phyloP scores from a whole-genome alignment of 2,888 invertebrate genomes.

The Platycheirus rosarum region DNA sequence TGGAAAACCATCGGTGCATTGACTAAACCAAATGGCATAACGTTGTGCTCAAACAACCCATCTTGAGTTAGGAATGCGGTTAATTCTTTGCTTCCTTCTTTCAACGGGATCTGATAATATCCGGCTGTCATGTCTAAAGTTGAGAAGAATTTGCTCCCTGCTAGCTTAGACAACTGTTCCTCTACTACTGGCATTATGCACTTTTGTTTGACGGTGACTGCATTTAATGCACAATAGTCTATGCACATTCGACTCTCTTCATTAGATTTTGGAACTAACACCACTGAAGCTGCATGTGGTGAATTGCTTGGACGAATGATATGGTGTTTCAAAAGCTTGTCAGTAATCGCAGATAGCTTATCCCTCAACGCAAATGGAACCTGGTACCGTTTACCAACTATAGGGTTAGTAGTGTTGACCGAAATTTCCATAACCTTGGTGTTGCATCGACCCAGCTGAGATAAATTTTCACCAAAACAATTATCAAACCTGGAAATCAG shows the following conservation, averaged over 20 bases:
- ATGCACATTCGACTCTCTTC: conserved; percentile 50
- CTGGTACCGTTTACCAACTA: conserved; percentile 67
- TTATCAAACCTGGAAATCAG: neutral
- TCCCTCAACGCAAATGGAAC: conserved; percentile 41
- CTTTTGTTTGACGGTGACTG: conserved; percentile 14
- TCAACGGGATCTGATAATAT: neutral
- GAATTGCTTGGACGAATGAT: conserved; percentile 49
- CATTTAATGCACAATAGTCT: conserved; percentile 44
- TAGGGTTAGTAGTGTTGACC: conserved; percentile 19
- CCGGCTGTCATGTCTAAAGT: conserved; percentile 1
- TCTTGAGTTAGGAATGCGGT: neutral
- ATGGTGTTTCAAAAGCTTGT: conserved; percentile 4
- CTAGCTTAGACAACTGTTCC: neutral
- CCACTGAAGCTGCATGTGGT: conserved; percentile 58
- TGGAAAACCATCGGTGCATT: conserved; percentile 79
- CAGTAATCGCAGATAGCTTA: conserved; percentile 14
- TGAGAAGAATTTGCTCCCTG: neutral
- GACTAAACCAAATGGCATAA: conserved; percentile 79
- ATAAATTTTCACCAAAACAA: neutral
- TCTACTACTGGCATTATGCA: conserved; percentile 14
- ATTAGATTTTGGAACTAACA: conserved; percentile 57
- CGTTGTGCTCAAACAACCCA: conserved; percentile 74
- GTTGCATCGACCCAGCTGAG: conserved; percentile 20
- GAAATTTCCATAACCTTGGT: conserved; percentile 28
- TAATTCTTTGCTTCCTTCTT: neutral